Percentiles rank a stretch among this genome's conserved stretches.
Evolutionary conservation across 2,888 invertebrate genomes (phyloP).

Genomic region (Pristionchus maxplancki): DNA sequence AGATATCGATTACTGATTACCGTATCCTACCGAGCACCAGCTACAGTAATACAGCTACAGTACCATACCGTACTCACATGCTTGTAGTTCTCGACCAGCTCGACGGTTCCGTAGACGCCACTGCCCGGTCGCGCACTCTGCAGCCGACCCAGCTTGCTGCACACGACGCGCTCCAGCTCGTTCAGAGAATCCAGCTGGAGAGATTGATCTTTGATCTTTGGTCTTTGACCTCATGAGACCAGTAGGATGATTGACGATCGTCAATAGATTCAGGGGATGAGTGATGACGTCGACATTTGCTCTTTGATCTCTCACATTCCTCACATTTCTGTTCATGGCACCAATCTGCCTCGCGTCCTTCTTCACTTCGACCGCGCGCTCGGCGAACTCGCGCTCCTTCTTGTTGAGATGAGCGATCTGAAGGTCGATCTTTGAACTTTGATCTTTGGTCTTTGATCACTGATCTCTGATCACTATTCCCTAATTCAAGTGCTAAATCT

Average conservation of each 20-base stretch:
- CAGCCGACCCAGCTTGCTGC: background rate
- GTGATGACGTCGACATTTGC: no score
- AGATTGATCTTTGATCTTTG: background rate
- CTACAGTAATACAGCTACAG: background rate
- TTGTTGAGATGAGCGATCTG: constrained; percentile 6
- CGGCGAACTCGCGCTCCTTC: background rate
- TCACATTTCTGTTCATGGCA: constrained; percentile 34
- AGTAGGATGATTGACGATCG: no score
- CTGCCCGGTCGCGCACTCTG: background rate
- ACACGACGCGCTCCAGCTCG: background rate
- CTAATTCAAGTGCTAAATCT: no score
- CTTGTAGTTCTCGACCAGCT: constrained; percentile 29
- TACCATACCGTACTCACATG: background rate
- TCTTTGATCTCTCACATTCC: background rate
- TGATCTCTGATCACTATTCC: no score
- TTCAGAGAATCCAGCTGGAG: constrained; percentile 15
- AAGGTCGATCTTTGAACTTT: background rate
- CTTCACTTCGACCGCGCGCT: background rate
- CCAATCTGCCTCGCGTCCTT: background rate
- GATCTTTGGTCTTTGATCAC: background rate
- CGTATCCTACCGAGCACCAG: background rate
- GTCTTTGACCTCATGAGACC: background rate
- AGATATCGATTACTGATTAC: no score
- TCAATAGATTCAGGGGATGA: no score
- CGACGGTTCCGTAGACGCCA: background rate